Evolutionary conservation across 2,797 vertebrate genomes (phyloP).

Genomic region (Sebastes matsubarae): DNA sequence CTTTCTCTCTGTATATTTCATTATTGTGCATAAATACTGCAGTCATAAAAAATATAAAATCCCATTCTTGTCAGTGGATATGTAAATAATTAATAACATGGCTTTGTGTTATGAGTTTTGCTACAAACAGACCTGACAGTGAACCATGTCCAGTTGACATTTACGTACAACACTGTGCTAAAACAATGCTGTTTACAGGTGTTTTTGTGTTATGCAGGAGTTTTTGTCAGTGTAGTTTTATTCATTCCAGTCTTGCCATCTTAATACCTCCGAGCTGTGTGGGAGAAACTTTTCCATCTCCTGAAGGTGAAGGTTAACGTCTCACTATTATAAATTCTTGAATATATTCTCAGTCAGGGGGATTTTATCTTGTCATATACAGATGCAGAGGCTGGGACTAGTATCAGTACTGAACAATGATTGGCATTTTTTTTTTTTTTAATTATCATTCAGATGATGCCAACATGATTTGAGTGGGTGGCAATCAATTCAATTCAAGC

Average conservation of each 20-base stretch:
- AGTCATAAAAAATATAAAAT: background rate
- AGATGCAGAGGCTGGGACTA: background rate
- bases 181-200: background rate
- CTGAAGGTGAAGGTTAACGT: conserved; percentile 11
- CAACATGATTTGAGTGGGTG: conserved; percentile 33
- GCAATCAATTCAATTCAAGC: conserved; percentile 26
- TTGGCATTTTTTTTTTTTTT: background rate
- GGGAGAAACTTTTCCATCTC: background rate
- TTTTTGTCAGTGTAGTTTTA: background rate
- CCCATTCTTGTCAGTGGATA: background rate
- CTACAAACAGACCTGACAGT: background rate
- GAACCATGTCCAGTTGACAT: background rate
- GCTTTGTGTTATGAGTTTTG: background rate
- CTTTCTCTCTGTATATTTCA: background rate
- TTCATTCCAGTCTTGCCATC: background rate
- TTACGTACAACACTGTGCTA: background rate
- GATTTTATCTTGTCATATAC: background rate
- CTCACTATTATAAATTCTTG: background rate
- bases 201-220: background rate
- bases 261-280: background rate
- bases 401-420: conserved; percentile 7
- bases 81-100: conserved; percentile 3
- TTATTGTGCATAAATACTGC: background rate
- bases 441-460: conserved; percentile 20
- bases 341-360: background rate